Percentiles rank a stretch among this genome's conserved stretches.
These are phyloP conservation scores for Tenthredo distinguenda DNA, from an alignment of 2,888 invertebrate genomes.

Conservation along the genomic window DNA sequence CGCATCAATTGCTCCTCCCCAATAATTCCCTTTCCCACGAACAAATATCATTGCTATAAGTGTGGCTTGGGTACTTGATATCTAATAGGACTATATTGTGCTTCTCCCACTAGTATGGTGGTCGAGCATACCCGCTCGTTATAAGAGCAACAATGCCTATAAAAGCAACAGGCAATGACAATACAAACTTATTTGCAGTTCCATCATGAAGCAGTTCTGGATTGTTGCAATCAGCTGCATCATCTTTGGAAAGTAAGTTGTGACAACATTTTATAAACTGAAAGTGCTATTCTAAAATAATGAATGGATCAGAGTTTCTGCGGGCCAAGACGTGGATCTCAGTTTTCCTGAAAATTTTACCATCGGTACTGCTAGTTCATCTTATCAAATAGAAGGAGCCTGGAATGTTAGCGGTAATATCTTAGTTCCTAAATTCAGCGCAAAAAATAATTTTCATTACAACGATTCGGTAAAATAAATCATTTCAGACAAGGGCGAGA, in stretches of 20 bases:
- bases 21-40: not conserved
- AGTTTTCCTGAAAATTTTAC: conserved; percentile 64
- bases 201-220: conserved; percentile 7
- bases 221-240: not conserved
- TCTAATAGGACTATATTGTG: not conserved
- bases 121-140: not conserved
- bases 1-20: not conserved
- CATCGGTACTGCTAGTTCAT: conserved; percentile 65
- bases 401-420: conserved; percentile 78
- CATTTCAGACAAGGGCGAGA: not conserved
- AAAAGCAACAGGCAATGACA: not conserved
- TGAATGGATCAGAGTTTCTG: not conserved
- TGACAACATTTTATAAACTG: not conserved
- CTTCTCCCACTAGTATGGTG: not conserved
- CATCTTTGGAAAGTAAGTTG: not conserved
- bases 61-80: not conserved
- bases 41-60: not conserved
- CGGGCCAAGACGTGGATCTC: not conserved
- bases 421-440: not conserved
- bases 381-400: conserved; percentile 82
- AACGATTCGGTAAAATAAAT: not conserved
- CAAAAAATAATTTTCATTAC: not conserved
- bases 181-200: not conserved
- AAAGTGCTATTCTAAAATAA: not conserved
- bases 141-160: not conserved